These are phyloP conservation scores for Alethe castanea DNA, from an alignment of 2,113 vertebrate species.

Conservation along the genomic window DNA sequence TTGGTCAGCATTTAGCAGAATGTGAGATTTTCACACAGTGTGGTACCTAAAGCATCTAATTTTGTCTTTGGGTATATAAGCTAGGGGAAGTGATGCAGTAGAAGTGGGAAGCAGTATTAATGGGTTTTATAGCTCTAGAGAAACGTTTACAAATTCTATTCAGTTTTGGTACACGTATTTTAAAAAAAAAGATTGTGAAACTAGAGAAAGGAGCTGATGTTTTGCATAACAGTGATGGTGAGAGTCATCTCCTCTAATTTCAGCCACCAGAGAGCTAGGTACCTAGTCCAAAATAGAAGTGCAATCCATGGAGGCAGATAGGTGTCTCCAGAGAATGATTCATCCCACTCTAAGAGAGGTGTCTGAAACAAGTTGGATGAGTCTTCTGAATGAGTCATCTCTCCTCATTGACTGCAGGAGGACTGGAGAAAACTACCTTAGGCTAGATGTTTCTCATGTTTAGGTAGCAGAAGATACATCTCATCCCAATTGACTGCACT, in stretches of 20 bases:
- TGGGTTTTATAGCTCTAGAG: background rate
- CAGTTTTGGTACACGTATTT: background rate
- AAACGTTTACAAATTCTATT: background rate
- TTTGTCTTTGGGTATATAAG: background rate
- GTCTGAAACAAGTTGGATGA: background rate
- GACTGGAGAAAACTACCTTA: background rate
- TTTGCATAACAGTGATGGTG: background rate
- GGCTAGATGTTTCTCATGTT: background rate
- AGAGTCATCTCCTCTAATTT: background rate
- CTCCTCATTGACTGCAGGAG: background rate
- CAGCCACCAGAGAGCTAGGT: background rate
- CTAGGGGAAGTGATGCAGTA: background rate
- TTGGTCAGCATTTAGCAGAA: background rate
- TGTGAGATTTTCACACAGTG: background rate
- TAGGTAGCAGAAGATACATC: background rate
- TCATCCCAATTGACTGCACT: background rate
- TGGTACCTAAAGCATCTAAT: background rate
- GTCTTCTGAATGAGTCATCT: conserved; percentile 20
- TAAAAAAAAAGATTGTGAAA: background rate
- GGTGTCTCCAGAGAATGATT: conserved; percentile 17
- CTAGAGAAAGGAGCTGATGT: background rate
- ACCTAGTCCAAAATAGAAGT: background rate
- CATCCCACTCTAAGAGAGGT: background rate
- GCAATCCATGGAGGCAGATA: background rate
- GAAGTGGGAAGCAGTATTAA: background rate